phyloP scores from a whole-genome alignment of 2,888 invertebrate genomes.

The Drymonia ruficornis region DNA sequence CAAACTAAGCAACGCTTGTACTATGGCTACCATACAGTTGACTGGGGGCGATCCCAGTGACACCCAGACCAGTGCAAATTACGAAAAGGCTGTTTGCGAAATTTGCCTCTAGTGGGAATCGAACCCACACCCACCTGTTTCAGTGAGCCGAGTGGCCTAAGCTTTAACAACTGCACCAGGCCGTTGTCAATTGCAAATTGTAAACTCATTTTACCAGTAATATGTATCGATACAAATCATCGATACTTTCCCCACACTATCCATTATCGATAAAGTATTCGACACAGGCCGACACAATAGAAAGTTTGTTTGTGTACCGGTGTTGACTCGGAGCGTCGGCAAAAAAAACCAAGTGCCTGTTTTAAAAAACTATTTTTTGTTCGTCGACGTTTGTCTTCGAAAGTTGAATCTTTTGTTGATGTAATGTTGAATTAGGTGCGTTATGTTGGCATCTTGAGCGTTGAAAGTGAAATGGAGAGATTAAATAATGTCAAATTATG shows the following conservation, averaged over 20 bases:
- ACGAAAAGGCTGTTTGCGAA: no score
- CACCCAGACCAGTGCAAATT: no score
- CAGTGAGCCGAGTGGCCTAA: no score
- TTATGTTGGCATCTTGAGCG: background rate
- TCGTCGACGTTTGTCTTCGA: slow-evolving; percentile 19
- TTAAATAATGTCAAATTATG: background rate
- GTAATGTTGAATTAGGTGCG: slow-evolving; percentile 7
- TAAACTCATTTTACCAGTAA: no score
- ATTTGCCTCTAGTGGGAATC: no score
- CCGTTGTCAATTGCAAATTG: no score
- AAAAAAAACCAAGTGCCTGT: slow-evolving; percentile 51
- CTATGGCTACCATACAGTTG: no score
- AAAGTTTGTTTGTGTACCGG: slow-evolving; percentile 75
- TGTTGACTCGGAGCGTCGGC: slow-evolving; percentile 50
- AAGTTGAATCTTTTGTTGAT: slow-evolving; percentile 13
- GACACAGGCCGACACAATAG: slow-evolving; percentile 76
- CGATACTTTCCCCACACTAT: slow-evolving; percentile 55
- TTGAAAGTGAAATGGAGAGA: background rate
- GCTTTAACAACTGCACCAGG: no score
- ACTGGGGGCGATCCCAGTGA: no score
- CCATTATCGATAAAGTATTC: slow-evolving; percentile 77
- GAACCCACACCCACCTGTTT: no score
- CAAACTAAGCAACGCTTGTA: no score
- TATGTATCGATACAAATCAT: slow-evolving; percentile 19
- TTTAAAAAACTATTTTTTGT: slow-evolving; percentile 38